Conservation (phyloP, 2,888 invertebrate species). For the Cheilosia grossa region DNA sequence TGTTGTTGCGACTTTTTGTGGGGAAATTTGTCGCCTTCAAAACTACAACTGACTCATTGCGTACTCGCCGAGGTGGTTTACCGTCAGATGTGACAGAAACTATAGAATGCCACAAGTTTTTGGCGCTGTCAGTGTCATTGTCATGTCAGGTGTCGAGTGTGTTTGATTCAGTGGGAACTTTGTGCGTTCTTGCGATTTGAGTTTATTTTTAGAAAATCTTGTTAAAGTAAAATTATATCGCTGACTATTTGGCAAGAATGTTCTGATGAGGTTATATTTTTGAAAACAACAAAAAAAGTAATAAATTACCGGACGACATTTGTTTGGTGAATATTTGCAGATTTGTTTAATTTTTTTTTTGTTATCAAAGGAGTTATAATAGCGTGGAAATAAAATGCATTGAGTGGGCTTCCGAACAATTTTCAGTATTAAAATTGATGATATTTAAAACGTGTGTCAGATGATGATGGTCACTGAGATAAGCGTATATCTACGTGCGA, state of each 20-base stretch:
- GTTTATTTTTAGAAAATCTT: conserved; percentile 36
- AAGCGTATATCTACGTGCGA: background rate
- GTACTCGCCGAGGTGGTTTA: background rate
- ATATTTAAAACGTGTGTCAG: conserved; percentile 15
- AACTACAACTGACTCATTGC: background rate
- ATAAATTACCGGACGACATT: conserved; percentile 15
- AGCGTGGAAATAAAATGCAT: background rate
- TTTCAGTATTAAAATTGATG: background rate
- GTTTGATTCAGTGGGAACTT: conserved; percentile 26
- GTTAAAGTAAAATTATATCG: conserved; percentile 14
- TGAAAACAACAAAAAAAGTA: background rate
- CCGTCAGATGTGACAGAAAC: background rate
- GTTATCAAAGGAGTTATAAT: conserved; percentile 7
- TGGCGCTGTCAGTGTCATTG: conserved; percentile 25
- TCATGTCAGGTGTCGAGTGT: conserved; percentile 27
- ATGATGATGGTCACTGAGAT: background rate
- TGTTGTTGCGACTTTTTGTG: too few species aligned
- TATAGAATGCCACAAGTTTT: conserved; percentile 25
- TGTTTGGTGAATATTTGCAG: conserved; percentile 5
- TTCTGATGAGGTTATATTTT: conserved; percentile 26
- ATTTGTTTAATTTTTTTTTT: background rate
- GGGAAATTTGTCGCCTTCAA: too few species aligned
- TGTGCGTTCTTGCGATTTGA: conserved; percentile 18
- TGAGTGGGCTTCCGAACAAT: background rate
- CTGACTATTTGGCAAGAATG: conserved; percentile 30